Evolutionary conservation across 2,113 vertebrate species (phyloP).

Genomic region (Brachyistius frenatus): DNA sequence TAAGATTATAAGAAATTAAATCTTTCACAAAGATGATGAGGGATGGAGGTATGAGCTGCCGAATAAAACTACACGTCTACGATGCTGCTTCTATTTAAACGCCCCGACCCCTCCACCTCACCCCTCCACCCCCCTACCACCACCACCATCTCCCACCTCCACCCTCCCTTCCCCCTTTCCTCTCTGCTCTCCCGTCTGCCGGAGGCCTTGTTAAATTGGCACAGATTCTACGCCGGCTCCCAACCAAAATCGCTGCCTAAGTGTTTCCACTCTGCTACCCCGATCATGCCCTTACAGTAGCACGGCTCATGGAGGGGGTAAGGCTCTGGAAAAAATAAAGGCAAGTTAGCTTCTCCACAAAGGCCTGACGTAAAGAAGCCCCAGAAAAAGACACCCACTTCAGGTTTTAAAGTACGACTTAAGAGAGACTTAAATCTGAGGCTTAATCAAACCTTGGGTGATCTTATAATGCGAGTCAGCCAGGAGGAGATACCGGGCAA

Average conservation of each 20-base stretch:
- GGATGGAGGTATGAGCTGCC: conserved; percentile 7
- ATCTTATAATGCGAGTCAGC: conserved; percentile 53
- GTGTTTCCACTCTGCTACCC: conserved; percentile 77
- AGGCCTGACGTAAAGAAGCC: conserved; percentile 12
- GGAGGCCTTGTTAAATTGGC: conserved; percentile 73
- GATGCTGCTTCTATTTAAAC: conserved; percentile 63
- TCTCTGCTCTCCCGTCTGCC: conserved; percentile 52
- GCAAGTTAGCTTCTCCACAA: background rate
- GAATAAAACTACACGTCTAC: conserved; percentile 1
- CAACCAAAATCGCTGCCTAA: conserved; percentile 75
- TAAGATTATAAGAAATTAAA: too few species aligned
- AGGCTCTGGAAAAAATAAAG: background rate
- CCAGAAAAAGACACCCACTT: background rate
- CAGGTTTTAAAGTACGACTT: background rate
- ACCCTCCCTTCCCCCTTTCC: conserved; percentile 31
- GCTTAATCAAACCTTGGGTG: conserved; percentile 32
- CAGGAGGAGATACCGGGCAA: conserved; percentile 23
- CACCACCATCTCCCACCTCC: conserved; percentile 37
- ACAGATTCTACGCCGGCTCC: conserved; percentile 58
- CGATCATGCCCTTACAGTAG: conserved; percentile 60
- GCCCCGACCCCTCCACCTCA: conserved; percentile 12
- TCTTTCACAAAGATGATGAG: background rate
- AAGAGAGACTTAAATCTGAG: background rate
- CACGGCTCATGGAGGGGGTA: conserved; percentile 28
- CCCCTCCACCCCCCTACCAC: conserved; percentile 32